phyloP scores from a whole-genome alignment of 2,888 invertebrate species.

The Pyrrhia umbra region DNA sequence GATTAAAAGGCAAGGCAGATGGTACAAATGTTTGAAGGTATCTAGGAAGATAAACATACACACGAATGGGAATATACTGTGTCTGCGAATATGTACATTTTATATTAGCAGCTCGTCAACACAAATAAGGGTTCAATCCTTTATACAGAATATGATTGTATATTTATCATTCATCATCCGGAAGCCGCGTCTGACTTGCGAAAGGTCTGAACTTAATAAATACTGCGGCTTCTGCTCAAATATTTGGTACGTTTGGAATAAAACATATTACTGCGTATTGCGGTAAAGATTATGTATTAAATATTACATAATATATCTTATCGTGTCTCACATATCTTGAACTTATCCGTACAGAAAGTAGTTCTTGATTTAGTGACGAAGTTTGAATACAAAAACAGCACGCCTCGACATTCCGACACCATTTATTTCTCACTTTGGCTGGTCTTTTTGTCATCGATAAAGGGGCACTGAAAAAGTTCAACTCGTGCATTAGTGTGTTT shows the following conservation, averaged over 20 bases:
- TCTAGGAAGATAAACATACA: constrained; percentile 13
- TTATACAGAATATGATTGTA: constrained; percentile 58
- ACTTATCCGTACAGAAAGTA: constrained; percentile 64
- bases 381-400: constrained; percentile 79
- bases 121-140: constrained; percentile 60
- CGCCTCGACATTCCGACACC: constrained; percentile 73
- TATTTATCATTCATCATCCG: constrained; percentile 61
- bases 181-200: constrained; percentile 52
- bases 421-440: constrained; percentile 77
- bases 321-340: constrained; percentile 38
- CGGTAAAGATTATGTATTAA: constrained; percentile 11
- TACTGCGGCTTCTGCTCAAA: constrained; percentile 40
- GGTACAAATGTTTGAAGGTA: constrained; percentile 3
- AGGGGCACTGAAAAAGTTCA: constrained; percentile 73
- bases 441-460: constrained; percentile 76
- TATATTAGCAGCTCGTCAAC: constrained; percentile 58
- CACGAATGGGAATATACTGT: constrained; percentile 38
- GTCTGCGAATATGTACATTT: constrained; percentile 54
- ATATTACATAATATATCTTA: constrained; percentile 31
- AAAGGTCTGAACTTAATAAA: constrained; percentile 53
- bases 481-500: constrained; percentile 74
- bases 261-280: constrained; percentile 29
- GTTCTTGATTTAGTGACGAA: constrained; percentile 80
- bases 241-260: constrained; percentile 45
- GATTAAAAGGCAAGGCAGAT: constrained; percentile 11